Evolutionary conservation across 2,113 vertebrate genomes (phyloP), one percentile per base, ranked within the genome.

Genomic region (Ceyx margarethae): DNA sequence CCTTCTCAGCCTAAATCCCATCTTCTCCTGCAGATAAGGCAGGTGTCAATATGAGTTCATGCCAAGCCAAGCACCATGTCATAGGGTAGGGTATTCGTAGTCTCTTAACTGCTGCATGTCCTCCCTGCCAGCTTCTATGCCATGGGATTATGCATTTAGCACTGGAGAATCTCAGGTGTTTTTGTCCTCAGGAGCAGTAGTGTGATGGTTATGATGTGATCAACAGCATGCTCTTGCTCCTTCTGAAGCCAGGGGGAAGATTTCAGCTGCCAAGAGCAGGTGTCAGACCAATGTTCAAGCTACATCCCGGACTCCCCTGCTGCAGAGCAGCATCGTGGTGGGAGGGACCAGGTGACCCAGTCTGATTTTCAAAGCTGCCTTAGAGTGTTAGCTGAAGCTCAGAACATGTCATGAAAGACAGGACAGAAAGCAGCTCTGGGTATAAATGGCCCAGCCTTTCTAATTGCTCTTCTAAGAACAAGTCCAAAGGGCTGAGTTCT

Each of bases 11-110:
- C 29, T 71, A 82, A 93, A 91, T 91, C 60, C 54, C 82, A 28
- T 76, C 62, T 74, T 86, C 45, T 87, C 81, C 84, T 73, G 91
- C 74, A 73, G 87, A 66, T 85, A 81, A 85, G 72, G 81, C 81
- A 93, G 75, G 74, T 90, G 90, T 78, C 91, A 87, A 48, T 37
- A 57, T 17, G 60, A 87, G 17, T 18, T 46, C 25, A 33, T 94
- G 90, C 88, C 95, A 95, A 87, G 37, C 40, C 3, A 1, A n/a
- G 23, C 10, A 33, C 28, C 3, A 33, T 72, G 51, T 78, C 50
- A 10, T 45, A 81, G 84, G 43, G 62, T 69, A 87, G 35, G 17
- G 5, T 85, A 68, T 74, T 65, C 1, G 3, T 50, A 79, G 50
- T 51, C 68, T 51, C 68, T 72, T 67, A 69, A 9, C 13, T 54